These are phyloP conservation scores for Branchinecta lynchi DNA, from an alignment of 1,140 invertebrate genomes.

Conservation along the genomic window DNA sequence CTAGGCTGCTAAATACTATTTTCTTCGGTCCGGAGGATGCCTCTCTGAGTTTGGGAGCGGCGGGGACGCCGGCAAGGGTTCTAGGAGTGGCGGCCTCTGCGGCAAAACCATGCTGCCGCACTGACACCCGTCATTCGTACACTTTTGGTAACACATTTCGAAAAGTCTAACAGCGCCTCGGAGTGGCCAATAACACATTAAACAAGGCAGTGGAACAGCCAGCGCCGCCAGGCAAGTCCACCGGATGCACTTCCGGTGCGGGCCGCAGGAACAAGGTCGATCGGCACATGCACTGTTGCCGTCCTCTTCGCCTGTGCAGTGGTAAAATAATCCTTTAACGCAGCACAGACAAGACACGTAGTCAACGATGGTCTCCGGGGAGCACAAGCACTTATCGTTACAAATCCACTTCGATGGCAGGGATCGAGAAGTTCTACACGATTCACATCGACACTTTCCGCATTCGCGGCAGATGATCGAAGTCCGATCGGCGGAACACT, in stretches of 20 bases:
- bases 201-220: conserved; percentile 63
- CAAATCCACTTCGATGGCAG: conserved; percentile 76
- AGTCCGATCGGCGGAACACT: conserved; percentile 29
- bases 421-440: conserved; percentile 63
- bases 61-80: conserved; percentile 1
- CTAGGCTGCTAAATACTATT: not conserved
- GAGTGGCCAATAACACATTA: conserved; percentile 81
- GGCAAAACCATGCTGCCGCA: conserved; percentile 28
- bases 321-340: conserved; percentile 80
- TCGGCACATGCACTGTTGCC: conserved; percentile 55
- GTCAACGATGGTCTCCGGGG: conserved; percentile 66
- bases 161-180: conserved; percentile 56
- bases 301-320: conserved; percentile 57
- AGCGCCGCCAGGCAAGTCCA: conserved; percentile 71
- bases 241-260: conserved; percentile 46
- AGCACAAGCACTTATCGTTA: conserved; percentile 66
- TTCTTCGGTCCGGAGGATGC: not conserved
- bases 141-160: conserved; percentile 62
- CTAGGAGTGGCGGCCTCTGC: not conserved
- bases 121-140: conserved; percentile 49
- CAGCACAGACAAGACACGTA: conserved; percentile 81
- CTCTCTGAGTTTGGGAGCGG: not conserved
- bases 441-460: conserved; percentile 66
- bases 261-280: conserved; percentile 68
- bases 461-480: conserved; percentile 69